Base-by-base conservation (phyloP, 2,113 vertebrate genomes). In the Nibea albiflora region DNA sequence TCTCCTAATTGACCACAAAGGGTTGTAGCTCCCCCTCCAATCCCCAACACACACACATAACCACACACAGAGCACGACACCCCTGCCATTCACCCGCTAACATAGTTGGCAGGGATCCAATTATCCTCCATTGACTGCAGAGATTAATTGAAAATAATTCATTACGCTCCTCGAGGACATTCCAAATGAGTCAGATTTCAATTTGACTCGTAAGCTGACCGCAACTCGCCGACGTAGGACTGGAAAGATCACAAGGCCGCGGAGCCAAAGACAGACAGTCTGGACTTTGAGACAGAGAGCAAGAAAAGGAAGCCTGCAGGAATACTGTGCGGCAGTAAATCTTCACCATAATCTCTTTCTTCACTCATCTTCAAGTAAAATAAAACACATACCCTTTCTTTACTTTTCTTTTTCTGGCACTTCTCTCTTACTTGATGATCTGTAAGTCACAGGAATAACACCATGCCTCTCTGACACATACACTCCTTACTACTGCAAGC, bases 121-220 rank as follows among this genome's bases (percentile, higher is more conserved):
- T 84, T 80, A 84, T 85, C 84, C 80, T 54, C 39, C 28, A 57
- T 11, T 77, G 76, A 76, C 81, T 73, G 67, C 56, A 57, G 26
- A 76, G 82, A 86, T 81, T 87, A 69, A 93, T 85, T 83, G 58
- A 89, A 86, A 91, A 83, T 74, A 81, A 73, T 2, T 89, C 84
- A 78, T 91, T 78, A 77, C 5, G 60, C 54, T 77, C 76, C 60
- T 74, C 6, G 62, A 88, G 86, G 28, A 70, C 70, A 44, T 80
- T 72, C 63, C 50, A 22, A 65, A 80, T 65, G 57, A 85, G 62
- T 89, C 60, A 0, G 44, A 80, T 53, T 86, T 88, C 74, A 85
- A 58, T 86, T 62, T 61, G n/a, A 75, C 69, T 85, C 12, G 7
- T 39, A 39, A 76, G 72, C 39, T 28, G 76, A 81, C 66, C 15